These are phyloP conservation scores for Calliopum simillimum DNA, from an alignment of 2,888 invertebrate species.

Conservation along the genomic window DNA sequence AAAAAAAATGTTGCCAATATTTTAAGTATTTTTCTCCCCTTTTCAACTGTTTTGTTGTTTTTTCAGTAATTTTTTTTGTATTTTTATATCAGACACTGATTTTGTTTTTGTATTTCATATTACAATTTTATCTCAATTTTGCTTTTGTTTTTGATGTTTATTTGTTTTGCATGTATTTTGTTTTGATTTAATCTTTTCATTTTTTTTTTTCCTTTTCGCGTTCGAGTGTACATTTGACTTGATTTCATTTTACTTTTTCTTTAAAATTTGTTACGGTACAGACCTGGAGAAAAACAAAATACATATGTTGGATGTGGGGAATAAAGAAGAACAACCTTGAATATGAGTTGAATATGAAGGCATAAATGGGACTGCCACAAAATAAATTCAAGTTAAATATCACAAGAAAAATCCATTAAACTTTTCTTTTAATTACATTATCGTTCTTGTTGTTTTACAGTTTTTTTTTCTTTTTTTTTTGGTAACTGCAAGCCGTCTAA, in stretches of 20 bases:
- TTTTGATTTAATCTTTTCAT: conserved; percentile 19
- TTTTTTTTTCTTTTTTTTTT: conserved; percentile 33
- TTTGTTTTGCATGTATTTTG: conserved; percentile 6
- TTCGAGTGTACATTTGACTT: conserved; percentile 28
- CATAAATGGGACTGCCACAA: background rate
- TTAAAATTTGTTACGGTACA: too few species aligned
- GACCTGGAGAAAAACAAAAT: too few species aligned
- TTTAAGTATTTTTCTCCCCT: background rate
- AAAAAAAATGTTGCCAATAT: conserved; percentile 4
- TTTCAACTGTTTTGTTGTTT: too few species aligned
- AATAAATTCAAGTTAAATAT: conserved; percentile 49
- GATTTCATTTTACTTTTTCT: conserved; percentile 10
- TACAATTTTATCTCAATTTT: too few species aligned
- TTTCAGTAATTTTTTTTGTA: background rate
- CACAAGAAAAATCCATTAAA: conserved; percentile 62
- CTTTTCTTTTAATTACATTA: too few species aligned
- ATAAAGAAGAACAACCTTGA: background rate
- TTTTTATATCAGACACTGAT: background rate
- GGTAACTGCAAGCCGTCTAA: conserved; percentile 40
- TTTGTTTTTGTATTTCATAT: background rate
- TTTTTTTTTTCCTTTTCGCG: conserved; percentile 27
- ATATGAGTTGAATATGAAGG: too few species aligned
- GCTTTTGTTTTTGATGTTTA: too few species aligned
- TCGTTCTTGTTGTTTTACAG: background rate
- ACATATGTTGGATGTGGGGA: too few species aligned